A percentile compares a stretch with the other conserved stretches of the same genome.
These are phyloP conservation scores for Odiellus spinosus DNA, from an alignment of 2,888 invertebrate species.

Conservation along the genomic window DNA sequence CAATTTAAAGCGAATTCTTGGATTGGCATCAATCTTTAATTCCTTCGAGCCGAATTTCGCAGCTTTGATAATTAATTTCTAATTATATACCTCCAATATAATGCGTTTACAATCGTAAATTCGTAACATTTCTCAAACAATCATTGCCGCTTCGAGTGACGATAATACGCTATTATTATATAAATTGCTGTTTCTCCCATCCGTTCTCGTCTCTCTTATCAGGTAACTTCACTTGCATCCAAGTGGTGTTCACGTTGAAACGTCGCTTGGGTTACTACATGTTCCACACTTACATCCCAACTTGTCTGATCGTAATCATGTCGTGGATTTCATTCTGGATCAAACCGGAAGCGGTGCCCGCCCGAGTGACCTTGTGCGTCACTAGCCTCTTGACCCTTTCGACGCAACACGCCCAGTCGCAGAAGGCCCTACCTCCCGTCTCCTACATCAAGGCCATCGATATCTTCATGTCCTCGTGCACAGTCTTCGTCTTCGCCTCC, in stretches of 20 bases:
- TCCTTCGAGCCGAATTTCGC: no score
- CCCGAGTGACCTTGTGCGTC: conserved; percentile 78
- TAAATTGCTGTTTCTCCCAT: no score
- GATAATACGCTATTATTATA: no score
- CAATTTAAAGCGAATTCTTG: no score
- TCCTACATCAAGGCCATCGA: conserved; percentile 57
- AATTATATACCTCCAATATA: no score
- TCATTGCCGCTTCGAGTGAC: no score
- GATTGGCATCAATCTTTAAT: no score
- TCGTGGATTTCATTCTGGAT: conserved; percentile 95
- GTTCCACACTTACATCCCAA: conserved; percentile 82
- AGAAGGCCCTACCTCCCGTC: conserved; percentile 79
- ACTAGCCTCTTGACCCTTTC: conserved; percentile 74
- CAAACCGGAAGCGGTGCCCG: conserved; percentile 83
- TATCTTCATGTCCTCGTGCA: conserved; percentile 34
- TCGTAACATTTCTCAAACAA: no score
- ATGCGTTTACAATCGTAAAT: no score
- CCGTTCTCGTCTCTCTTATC: conserved; percentile 18
- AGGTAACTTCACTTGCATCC: conserved; percentile 84
- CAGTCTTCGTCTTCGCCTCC: conserved; percentile 34
- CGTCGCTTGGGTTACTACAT: conserved; percentile 73
- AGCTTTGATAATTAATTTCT: no score
- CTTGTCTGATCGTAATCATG: conserved; percentile 81
- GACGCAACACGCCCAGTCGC: conserved; percentile 87
- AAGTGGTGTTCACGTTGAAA: conserved; percentile 69